phyloP scores from a whole-genome alignment of 1,140 invertebrate genomes.

The Lineus longissimus region DNA sequence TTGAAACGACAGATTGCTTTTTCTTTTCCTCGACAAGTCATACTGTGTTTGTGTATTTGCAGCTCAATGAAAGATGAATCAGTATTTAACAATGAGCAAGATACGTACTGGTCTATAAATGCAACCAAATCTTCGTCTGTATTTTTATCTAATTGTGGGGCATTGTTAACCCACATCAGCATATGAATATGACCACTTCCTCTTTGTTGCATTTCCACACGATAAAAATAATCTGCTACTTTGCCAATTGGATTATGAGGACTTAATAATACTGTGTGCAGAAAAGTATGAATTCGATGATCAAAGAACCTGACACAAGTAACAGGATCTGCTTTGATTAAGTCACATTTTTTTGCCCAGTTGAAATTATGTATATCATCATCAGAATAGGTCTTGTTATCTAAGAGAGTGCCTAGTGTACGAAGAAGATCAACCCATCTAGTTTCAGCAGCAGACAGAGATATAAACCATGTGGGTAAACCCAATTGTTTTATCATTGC shows the following conservation, averaged over 20 bases:
- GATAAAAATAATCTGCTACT: constrained; percentile 15
- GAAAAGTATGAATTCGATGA: no score
- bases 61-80: neutral
- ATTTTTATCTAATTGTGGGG: neutral
- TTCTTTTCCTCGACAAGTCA: neutral
- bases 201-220: constrained; percentile 21
- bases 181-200: constrained; percentile 20
- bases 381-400: no score
- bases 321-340: no score
- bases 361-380: no score
- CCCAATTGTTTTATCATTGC: no score
- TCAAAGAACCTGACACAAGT: no score
- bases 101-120: constrained; percentile 3
- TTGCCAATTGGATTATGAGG: constrained; percentile 14
- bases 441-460: no score
- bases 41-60: neutral
- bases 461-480: no score
- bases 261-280: no score
- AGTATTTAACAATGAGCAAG: neutral
- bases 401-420: no score
- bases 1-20: constrained; percentile 3
- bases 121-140: neutral
- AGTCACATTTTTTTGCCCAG: no score
- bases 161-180: constrained; percentile 15
- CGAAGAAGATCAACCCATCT: no score